These are phyloP conservation scores for Borostomias antarcticus DNA, from an alignment of 2,797 vertebrate species.

Conservation along the genomic window DNA sequence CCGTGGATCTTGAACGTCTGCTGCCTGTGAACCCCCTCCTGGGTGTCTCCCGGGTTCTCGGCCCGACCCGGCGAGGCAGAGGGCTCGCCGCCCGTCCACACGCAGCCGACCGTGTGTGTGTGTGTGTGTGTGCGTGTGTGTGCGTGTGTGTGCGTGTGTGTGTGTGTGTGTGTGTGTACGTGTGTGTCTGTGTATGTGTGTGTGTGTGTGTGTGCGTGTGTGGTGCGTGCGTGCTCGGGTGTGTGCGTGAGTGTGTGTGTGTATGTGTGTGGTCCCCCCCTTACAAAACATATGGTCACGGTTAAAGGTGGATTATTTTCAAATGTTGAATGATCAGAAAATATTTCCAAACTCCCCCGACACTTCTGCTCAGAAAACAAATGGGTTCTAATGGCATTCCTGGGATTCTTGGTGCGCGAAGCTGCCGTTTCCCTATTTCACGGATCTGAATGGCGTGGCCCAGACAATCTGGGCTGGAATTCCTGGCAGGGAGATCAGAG, in stretches of 20 bases:
- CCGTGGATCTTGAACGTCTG: neutral
- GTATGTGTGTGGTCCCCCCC: conserved; percentile 58
- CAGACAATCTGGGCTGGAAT: conserved; percentile 59
- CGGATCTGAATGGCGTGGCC: conserved; percentile 70
- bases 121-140: neutral
- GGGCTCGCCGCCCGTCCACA: neutral
- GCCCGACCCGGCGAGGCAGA: too few relatives aligned
- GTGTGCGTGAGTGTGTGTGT: conserved; percentile 22
- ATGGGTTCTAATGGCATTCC: conserved; percentile 80
- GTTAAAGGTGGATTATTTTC: conserved; percentile 81
- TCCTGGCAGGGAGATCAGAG: conserved; percentile 67
- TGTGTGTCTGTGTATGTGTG: conserved; percentile 26
- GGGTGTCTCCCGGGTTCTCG: too few relatives aligned
- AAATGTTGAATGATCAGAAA: conserved; percentile 78
- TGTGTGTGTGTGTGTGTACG: conserved; percentile 28
- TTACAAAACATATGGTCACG: conserved; percentile 77
- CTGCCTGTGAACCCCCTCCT: conserved; percentile 10
- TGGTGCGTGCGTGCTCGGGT: conserved; percentile 68
- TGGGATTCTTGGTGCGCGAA: conserved; percentile 79
- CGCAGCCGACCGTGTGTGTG: too few relatives aligned
- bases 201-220: conserved; percentile 43
- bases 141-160: neutral
- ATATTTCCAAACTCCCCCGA: conserved; percentile 60
- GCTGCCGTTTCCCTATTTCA: conserved; percentile 73
- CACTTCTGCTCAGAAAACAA: conserved; percentile 56